Evolutionary conservation across 2,888 invertebrate genomes (phyloP), one percentile per base, ranked within the genome.

Genomic region (Drosophila falleni): DNA sequence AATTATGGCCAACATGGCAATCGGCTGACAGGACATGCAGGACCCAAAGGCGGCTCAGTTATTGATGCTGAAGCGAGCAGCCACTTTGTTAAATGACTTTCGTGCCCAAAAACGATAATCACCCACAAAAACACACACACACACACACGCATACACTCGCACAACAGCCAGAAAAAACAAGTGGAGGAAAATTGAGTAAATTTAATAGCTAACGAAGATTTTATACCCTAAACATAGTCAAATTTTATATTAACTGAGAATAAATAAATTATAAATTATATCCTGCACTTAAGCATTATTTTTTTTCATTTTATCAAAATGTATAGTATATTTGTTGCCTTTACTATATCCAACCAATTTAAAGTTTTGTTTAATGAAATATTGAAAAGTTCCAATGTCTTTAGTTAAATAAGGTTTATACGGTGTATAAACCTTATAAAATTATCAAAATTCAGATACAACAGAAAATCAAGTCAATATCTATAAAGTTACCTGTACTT

Each of bases 51-150:
- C 62, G 41, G 51, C 47, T 47, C 61, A 31, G 66, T 64, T 73
- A 65, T 64, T 74, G 79, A 79, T 71, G 79, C 80, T 79, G 73
- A 26, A 29, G 50, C 58, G 35, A 46, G 58, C 39, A 51, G 75
- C 62, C 89, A 84, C 89, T 88, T 84, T 84, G 75, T 80, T 84
- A 80, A 84, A 84, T 86, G 89, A 77, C 70, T 72, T 74, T 71
- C 72, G 62, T 74, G 86, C 66, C 62, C 42, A 50, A 80, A 74
- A 81, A 70, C 78, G 78, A 81, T 78, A 81, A 78, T 80, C 74
- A 80, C 65, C 47, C 64, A 67, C 41, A 66, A 49, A 60, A 72
- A 67, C 65, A 69, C 51, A 53, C 47, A 58, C 54, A 37, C 33
- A 31, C 35, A 31, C 31, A n/a, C n/a, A n/a, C n/a, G 13, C 51